Base-by-base conservation (phyloP, 1,140 invertebrate genomes). In the Caerostris darwini region DNA sequence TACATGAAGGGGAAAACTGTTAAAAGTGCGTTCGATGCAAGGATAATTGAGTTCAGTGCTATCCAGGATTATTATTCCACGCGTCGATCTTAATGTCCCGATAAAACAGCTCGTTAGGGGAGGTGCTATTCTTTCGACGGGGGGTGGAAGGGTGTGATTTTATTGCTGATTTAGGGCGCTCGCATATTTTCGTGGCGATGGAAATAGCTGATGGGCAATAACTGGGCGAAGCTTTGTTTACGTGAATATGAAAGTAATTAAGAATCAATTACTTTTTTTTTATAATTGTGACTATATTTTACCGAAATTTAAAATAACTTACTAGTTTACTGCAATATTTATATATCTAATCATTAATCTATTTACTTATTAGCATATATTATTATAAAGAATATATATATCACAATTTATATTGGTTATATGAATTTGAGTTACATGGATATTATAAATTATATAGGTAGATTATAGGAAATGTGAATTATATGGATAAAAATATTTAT, bases 81-180 rank as follows among this genome's bases (percentile, higher is more conserved):
- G 34, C 34, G 61, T 57, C 57, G 92, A 94, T 82, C 92, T 34
- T 94, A 94, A 94, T 94, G 71, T 57, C 85, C 69, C 86, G 92
- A 94, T 94, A 94, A 94, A 88, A 58, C 71, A 12, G 19, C 83
- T 94, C 85, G 86, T 94, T 94, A 88, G 58, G 85, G 19, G 10
- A n/a, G 17, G 53, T n/a, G 64, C 88, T 53, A 91, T 91, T 91
- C 90, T 91, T 91, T 82, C 5, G 7, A 0, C 17, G 19, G 34
- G 90, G 90, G 67, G 69, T 85, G 57, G n/a, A 59, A 12, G 83
- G 54, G 17, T 85, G 82, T 19, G 56, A 85, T 56, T 85, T 85
- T 57, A 59, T 58, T 17, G 7, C 83, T 83, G 8, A 81, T 81
- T 50, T 12, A 12, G 34, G 34, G 61, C 12, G 5, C 61, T 12